phyloP scores from a whole-genome alignment of 2,797 vertebrate genomes.

The Lepidocolaptes lacrymiger region DNA sequence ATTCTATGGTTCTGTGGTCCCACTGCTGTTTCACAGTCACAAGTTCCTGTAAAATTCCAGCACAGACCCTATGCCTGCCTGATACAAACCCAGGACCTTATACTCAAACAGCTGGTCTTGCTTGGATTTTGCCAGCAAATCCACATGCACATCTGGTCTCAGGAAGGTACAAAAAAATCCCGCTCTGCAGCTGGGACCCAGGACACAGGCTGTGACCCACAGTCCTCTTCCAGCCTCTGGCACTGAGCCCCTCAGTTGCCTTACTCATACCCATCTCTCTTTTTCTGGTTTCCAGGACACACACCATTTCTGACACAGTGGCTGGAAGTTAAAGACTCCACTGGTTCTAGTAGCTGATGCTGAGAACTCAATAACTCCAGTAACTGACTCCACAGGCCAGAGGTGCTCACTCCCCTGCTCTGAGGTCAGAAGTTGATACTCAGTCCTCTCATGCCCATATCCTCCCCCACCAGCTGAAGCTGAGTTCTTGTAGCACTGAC shows the following conservation, averaged over 20 bases:
- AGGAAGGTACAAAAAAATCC: not conserved
- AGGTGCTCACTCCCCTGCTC: not conserved
- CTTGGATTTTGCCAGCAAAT: not conserved
- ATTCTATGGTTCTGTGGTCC: not conserved
- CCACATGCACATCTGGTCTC: too few species aligned
- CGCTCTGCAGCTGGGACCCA: fast-evolving
- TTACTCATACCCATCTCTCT: fast-evolving
- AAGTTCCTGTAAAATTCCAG: not conserved
- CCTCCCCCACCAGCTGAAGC: not conserved
- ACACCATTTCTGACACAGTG: not conserved
- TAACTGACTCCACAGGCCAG: not conserved
- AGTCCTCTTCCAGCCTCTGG: not conserved
- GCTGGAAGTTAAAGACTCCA: not conserved
- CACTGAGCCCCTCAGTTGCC: fast-evolving
- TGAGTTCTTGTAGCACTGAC: not conserved
- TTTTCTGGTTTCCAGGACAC: not conserved
- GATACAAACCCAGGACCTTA: not conserved
- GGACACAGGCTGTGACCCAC: fast-evolving
- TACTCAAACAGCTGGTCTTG: not conserved
- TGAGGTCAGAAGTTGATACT: not conserved
- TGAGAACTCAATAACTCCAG: not conserved
- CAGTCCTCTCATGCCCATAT: fast-evolving
- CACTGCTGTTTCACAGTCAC: not conserved
- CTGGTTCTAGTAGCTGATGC: not conserved
- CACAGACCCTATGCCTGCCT: fast-evolving